Base-by-base conservation (phyloP, 2,888 invertebrate species). In the Lycophotia porphyrea region DNA sequence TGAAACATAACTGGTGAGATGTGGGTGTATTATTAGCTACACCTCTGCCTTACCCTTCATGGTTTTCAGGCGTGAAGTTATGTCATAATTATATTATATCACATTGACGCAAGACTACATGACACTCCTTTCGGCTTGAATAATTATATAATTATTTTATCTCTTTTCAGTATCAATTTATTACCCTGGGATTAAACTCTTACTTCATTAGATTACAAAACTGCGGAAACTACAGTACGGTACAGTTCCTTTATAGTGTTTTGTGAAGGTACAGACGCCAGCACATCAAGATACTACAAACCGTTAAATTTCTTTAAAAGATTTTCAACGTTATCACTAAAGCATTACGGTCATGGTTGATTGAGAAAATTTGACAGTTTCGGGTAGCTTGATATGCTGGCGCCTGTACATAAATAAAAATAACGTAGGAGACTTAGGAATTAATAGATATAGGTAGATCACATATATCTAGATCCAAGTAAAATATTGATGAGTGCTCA, bases 121-220 rank as follows among this genome's bases (percentile, higher is more conserved):
- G 15, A 58, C 34, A 73, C 44, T 18, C 44, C 27, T 44, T 44
- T 24, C 39, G 4, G 15, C 5, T 78, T n/a, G 34, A 27, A 34
- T 42, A n/a, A 52, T 77, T 78, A 18, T 36, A 18, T 42, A 34
- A 67, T 44, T 67, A 67, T 55, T 42, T 78, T 27, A 78, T 78
- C 78, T n/a, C 27, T 55, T 36, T 55, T n/a, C 42, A 27, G 27
- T 15, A 67, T 36, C 55, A 44, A 67, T 67, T 78, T 55, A 74
- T 66, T 52, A 68, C 69, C 21, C 9, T 15, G 24, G 69, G 68
- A 68, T 78, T 55, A 75, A 55, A 67, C 18, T 49, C 7, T 76
- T 39, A 74, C 9, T 31, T 24, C 7, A 9, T 34, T 1, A 36
- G 34, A 78, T 74, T n/a, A 63, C n/a, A 39, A 4, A 63, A n/a